Conservation (phyloP, 2,113 vertebrate species). For the Heliornis fulica region DNA sequence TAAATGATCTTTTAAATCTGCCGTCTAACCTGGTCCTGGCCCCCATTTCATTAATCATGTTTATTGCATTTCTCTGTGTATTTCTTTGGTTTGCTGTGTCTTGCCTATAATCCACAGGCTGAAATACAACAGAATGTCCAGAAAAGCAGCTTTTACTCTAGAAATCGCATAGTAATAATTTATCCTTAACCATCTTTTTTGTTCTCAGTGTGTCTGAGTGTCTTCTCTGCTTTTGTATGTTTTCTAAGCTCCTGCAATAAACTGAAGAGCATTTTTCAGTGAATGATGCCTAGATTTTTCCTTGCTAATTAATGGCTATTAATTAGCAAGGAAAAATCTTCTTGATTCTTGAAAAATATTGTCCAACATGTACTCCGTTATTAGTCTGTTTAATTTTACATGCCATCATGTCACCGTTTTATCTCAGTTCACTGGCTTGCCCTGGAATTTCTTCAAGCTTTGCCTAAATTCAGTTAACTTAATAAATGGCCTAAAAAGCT, state of each 20-base stretch:
- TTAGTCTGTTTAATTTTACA: not conserved
- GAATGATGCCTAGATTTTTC: not conserved
- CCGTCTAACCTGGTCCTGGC: not conserved
- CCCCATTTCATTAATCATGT: not conserved
- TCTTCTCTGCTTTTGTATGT: not conserved
- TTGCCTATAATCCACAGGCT: not conserved
- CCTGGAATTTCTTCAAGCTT: conserved; percentile 6
- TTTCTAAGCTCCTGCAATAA: not conserved
- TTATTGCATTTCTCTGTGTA: not conserved
- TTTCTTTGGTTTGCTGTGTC: not conserved
- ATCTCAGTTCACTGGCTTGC: not conserved
- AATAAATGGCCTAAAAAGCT: not conserved
- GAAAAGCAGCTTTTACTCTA: not conserved
- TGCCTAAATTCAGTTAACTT: not conserved
- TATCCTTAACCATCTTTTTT: not conserved
- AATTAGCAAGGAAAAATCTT: too few relatives aligned
- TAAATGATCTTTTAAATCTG: not conserved
- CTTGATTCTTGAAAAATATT: not conserved
- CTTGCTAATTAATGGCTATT: not conserved
- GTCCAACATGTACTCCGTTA: not conserved
- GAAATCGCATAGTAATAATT: not conserved
- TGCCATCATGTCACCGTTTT: not conserved
- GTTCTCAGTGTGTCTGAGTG: not conserved
- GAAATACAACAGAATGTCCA: not conserved
- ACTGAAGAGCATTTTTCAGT: not conserved